Percentiles rank a stretch among this genome's conserved stretches.
Evolutionary conservation across 2,113 vertebrate species (phyloP).

Genomic region (Struthio camelus): DNA sequence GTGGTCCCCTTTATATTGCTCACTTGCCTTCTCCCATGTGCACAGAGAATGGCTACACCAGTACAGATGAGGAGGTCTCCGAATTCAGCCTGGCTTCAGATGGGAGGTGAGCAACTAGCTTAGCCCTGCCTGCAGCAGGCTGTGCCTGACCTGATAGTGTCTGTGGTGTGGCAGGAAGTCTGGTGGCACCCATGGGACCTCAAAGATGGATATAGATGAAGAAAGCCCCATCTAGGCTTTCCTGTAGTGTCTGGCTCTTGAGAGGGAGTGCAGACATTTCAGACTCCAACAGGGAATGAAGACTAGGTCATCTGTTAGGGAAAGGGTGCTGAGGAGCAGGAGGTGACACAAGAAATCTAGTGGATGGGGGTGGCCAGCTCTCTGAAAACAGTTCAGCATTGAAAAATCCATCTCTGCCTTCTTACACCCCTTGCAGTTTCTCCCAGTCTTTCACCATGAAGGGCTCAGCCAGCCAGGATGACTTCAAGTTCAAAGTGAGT

Average conservation of each 20-base stretch:
- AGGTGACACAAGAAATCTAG: neutral
- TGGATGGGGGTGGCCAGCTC: neutral
- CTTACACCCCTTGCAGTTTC: constrained; percentile 71
- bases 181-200: neutral
- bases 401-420: neutral
- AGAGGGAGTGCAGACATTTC: neutral
- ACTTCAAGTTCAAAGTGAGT: constrained; percentile 93
- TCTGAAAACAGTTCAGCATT: neutral
- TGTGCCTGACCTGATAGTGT: neutral
- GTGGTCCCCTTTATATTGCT: neutral
- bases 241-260: neutral
- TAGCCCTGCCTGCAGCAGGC: neutral
- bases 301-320: neutral
- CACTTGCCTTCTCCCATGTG: neutral
- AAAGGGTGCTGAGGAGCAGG: neutral
- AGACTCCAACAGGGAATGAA: neutral
- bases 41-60: constrained; percentile 91
- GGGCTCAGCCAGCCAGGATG: constrained; percentile 93
- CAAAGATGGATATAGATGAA: fast-evolving
- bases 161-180: neutral
- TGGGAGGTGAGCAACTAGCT: constrained; percentile 81
- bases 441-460: constrained; percentile 89
- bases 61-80: constrained; percentile 92
- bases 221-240: neutral
- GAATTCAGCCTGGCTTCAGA: constrained; percentile 93